A percentile compares a stretch with the other conserved stretches of the same genome.
Evolutionary conservation across 2,113 vertebrate genomes (phyloP).

Genomic region (Nycticryphes semicollaris): DNA sequence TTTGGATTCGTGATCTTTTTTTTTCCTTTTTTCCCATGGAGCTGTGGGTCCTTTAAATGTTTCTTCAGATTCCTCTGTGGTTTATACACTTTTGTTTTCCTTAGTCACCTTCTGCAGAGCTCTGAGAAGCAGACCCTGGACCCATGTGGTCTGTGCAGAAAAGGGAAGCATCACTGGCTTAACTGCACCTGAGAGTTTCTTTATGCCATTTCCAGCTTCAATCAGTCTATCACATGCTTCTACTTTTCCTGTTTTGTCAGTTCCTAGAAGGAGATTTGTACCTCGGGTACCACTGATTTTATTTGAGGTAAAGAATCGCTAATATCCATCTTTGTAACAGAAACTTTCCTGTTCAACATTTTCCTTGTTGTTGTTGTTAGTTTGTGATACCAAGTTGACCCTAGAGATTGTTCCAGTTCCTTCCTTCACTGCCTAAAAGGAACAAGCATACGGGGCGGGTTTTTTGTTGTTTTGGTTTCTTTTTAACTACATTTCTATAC

Average conservation of each 20-base stretch:
- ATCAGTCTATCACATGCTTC: background rate
- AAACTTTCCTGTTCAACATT: background rate
- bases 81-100: background rate
- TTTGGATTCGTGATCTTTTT: background rate
- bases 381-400: background rate
- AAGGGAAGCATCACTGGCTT: background rate
- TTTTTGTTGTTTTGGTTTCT: background rate
- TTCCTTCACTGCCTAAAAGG: background rate
- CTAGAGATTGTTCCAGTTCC: background rate
- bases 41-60: background rate
- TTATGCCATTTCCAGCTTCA: background rate
- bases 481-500: background rate
- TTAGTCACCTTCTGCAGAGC: background rate
- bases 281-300: background rate
- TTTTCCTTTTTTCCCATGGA: background rate
- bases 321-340: background rate
- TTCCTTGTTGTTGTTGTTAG: background rate
- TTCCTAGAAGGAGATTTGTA: background rate
- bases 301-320: background rate
- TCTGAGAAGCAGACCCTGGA: background rate
- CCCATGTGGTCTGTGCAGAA: background rate
- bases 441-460: background rate
- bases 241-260: background rate
- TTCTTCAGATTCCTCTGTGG: background rate
- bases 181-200: background rate